These are phyloP conservation scores for Petrolisthes cinctipes DNA, from an alignment of 2,888 invertebrate genomes.

Conservation along the genomic window DNA sequence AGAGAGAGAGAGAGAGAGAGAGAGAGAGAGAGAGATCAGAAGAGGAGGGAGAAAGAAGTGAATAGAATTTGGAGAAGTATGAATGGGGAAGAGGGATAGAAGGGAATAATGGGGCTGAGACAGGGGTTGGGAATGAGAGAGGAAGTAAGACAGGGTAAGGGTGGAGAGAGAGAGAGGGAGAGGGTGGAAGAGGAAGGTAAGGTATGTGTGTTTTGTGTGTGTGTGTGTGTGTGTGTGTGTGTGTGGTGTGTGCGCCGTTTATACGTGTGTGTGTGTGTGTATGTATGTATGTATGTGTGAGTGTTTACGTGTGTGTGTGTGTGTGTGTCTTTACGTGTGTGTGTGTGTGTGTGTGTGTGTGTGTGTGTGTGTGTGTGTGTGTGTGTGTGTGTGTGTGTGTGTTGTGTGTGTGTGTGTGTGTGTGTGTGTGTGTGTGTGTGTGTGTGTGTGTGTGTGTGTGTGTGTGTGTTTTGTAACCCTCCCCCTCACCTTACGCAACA, in stretches of 20 bases:
- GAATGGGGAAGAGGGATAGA: background rate
- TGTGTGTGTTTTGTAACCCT: too few species aligned
- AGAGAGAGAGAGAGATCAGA: constrained; percentile 1
- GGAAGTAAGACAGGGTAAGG: background rate
- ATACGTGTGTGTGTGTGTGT: too few species aligned
- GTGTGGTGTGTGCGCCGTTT: too few species aligned
- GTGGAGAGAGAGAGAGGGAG: constrained; percentile 1
- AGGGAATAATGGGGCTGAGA: background rate
- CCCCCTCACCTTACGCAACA: too few species aligned
- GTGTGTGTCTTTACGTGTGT: background rate
- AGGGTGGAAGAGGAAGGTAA: constrained; percentile 27
- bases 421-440: too few species aligned
- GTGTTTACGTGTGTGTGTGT: too few species aligned
- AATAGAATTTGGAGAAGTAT: background rate
- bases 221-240: too few species aligned
- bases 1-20: background rate
- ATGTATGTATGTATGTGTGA: too few species aligned
- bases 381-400: too few species aligned
- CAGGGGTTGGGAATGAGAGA: background rate
- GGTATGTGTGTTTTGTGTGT: background rate
- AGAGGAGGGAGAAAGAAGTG: background rate
- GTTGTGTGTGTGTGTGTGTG: too few species aligned
- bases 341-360: background rate
- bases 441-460: background rate
- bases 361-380: too few species aligned